These are phyloP conservation scores for Siderastrea radians DNA, from an alignment of 92 coral and sea anemone genomes.

Conservation along the genomic window DNA sequence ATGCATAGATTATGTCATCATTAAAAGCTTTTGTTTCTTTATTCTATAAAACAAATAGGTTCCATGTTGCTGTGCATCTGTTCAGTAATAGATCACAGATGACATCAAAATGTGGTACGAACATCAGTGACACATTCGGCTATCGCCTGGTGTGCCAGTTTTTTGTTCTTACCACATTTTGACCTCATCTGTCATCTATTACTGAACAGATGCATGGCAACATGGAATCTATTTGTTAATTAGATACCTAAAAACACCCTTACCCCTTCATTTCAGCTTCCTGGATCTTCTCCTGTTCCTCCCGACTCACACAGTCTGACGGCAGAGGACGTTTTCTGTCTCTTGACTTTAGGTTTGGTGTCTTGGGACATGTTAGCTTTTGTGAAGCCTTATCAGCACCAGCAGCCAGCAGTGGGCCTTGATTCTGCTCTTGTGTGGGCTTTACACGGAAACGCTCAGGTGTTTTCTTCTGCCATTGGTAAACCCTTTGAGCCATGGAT, in stretches of 20 bases:
- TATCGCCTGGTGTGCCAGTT: no score
- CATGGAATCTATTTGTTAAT: no score
- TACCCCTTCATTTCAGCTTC: conserved; percentile 93
- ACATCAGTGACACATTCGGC: no score
- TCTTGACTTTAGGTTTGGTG: conserved; percentile 82
- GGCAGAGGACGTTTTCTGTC: conserved; percentile 84
- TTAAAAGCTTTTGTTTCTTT: no score
- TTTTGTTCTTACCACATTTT: no score
- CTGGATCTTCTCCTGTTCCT: conserved; percentile 84
- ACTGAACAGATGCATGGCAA: no score
- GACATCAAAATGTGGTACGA: no score
- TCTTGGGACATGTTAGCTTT: conserved; percentile 86
- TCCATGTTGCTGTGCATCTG: no score
- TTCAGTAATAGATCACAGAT: no score
- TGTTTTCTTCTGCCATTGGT: conserved; percentile 86
- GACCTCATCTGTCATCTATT: no score
- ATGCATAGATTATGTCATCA: no score
- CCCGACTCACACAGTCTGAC: conserved; percentile 80
- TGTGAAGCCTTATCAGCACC: conserved; percentile 28
- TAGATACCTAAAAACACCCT: neutral
- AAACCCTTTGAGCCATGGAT: conserved; percentile 94
- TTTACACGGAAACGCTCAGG: conserved; percentile 92
- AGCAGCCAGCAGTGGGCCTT: conserved; percentile 60
- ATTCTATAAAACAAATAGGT: no score
- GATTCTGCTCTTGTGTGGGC: conserved; percentile 70